Conservation (phyloP, 2,113 vertebrate species). For the Microcebus tavaratra region DNA sequence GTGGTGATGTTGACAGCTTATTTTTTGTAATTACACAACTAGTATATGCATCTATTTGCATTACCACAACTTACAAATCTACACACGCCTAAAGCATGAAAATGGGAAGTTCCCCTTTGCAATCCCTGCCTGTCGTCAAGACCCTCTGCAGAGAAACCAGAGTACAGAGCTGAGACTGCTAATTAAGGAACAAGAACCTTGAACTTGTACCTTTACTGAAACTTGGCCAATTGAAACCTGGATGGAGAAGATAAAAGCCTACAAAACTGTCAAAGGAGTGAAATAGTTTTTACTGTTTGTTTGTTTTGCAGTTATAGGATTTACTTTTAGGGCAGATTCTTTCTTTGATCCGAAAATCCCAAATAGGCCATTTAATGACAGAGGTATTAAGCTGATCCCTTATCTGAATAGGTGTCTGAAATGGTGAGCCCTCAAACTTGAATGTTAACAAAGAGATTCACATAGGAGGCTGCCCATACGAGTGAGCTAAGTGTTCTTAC, state of each 20-base stretch:
- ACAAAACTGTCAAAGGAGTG: background rate
- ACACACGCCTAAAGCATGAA: background rate
- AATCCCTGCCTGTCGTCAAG: background rate
- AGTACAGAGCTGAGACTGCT: background rate
- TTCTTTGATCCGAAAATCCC: slow-evolving; percentile 44
- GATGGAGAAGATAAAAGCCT: slow-evolving; percentile 8
- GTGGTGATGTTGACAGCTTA: background rate
- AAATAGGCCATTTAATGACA: background rate
- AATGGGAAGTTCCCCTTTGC: background rate
- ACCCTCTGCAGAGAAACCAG: background rate
- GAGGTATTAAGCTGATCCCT: background rate
- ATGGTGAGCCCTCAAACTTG: background rate
- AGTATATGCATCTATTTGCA: background rate
- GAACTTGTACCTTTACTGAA: background rate
- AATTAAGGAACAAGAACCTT: background rate
- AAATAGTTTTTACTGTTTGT: slow-evolving; percentile 4
- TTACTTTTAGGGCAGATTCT: background rate
- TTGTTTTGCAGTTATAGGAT: slow-evolving; percentile 8
- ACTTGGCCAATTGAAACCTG: slow-evolving; percentile 26
- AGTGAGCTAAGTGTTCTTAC: background rate
- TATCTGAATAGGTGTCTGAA: background rate
- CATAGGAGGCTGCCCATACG: background rate
- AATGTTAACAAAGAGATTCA: background rate
- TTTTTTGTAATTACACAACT: background rate
- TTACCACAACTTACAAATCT: background rate